These are phyloP conservation scores for Drosophila kambysellisi DNA, from an alignment of 2,888 invertebrate genomes.

Conservation along the genomic window DNA sequence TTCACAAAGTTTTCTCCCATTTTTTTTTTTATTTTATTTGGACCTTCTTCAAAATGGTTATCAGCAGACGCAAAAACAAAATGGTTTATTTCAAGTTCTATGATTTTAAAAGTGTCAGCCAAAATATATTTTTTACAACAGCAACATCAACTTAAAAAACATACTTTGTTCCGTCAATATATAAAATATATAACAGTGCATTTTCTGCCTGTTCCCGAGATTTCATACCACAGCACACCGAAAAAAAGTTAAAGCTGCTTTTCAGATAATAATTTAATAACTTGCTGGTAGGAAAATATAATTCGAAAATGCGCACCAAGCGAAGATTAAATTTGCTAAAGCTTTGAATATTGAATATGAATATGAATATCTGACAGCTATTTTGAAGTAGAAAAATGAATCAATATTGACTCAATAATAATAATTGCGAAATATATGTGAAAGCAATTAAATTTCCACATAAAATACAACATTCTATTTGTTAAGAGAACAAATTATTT, in stretches of 20 bases:
- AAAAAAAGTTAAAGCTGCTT: neutral
- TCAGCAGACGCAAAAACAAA: neutral
- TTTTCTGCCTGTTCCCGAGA: no score
- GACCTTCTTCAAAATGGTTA: neutral
- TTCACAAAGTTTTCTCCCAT: neutral
- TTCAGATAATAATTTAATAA: no score
- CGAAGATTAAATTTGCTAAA: neutral
- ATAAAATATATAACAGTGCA: neutral
- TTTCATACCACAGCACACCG: neutral
- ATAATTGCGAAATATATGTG: neutral
- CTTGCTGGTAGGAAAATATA: no score
- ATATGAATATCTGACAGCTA: neutral
- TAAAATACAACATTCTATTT: neutral
- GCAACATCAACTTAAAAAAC: neutral
- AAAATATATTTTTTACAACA: no score
- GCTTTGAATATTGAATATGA: neutral
- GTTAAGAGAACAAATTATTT: neutral
- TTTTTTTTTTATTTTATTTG: neutral
- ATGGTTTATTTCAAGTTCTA: neutral
- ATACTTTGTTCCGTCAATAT: neutral
- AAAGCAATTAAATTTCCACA: neutral
- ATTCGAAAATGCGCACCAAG: neutral
- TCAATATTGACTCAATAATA: neutral
- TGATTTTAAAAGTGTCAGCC: neutral
- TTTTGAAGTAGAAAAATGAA: neutral